Evolutionary conservation across 2,113 vertebrate genomes (phyloP).

Genomic region (Toxotes chatareus): DNA sequence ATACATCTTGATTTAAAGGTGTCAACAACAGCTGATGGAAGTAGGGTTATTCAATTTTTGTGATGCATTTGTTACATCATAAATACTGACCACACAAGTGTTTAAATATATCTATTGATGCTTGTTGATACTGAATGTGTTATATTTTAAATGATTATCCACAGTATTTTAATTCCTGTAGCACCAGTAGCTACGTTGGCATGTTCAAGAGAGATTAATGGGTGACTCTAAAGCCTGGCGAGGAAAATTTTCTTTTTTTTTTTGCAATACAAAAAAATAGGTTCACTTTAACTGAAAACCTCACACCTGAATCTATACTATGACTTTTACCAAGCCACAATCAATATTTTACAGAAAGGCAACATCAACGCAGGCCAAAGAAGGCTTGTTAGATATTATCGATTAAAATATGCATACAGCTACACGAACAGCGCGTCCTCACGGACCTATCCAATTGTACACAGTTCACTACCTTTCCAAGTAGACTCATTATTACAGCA

Average conservation of each 20-base stretch:
- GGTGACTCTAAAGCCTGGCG: neutral
- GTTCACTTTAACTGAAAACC: neutral
- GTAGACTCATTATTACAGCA: neutral
- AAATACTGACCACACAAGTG: neutral
- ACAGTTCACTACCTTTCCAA: conserved; percentile 10
- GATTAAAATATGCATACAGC: conserved; percentile 54
- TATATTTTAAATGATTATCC: neutral
- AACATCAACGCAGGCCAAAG: neutral
- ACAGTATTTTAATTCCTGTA: neutral
- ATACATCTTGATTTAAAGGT: neutral
- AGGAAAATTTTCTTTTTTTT: neutral
- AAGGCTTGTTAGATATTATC: conserved; percentile 45
- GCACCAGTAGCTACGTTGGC: neutral
- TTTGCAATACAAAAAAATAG: neutral
- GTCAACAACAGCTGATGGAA: neutral
- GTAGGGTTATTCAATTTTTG: neutral
- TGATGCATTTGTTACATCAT: neutral
- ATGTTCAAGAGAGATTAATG: neutral
- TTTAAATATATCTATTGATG: neutral
- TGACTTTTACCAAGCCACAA: neutral
- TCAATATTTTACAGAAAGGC: conserved; percentile 9
- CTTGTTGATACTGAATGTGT: no score
- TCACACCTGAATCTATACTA: neutral
- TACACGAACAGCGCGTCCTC: conserved; percentile 30
- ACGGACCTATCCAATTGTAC: conserved; percentile 11